A percentile compares a stretch with the other conserved stretches of the same genome.
phyloP scores from a whole-genome alignment of 1,140 invertebrate genomes.

The Colletes gigas region DNA sequence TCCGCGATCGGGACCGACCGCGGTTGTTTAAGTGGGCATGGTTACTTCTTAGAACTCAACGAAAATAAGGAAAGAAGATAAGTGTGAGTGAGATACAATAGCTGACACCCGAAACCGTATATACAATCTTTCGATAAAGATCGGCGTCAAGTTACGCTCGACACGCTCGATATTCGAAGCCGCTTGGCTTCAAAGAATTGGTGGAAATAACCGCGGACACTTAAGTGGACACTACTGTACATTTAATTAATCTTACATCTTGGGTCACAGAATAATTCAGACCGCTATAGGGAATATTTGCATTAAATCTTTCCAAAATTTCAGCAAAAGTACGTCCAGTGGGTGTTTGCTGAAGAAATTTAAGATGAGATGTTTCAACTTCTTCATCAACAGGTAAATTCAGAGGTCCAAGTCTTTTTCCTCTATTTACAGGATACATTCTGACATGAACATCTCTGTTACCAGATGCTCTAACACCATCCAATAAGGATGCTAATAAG shows the following conservation, averaged over 20 bases:
- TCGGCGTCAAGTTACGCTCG: too few relatives aligned
- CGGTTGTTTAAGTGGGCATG: too few relatives aligned
- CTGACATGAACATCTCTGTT: slow-evolving; percentile 98
- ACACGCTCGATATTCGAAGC: too few relatives aligned
- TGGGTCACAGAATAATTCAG: slow-evolving; percentile 97
- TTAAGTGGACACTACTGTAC: background rate
- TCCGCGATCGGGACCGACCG: too few relatives aligned
- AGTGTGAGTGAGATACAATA: too few relatives aligned
- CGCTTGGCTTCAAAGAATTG: too few relatives aligned
- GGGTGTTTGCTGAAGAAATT: slow-evolving; percentile 90
- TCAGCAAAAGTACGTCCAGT: slow-evolving; percentile 84
- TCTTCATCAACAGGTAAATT: slow-evolving; percentile 96
- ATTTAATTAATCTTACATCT: slow-evolving; percentile 87
- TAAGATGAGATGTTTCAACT: slow-evolving; percentile 93
- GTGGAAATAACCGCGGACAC: too few relatives aligned
- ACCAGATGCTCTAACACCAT: slow-evolving; percentile 97
- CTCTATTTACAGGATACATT: slow-evolving; percentile 90
- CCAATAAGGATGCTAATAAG: slow-evolving; percentile 95
- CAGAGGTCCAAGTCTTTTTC: slow-evolving; percentile 93
- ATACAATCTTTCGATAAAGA: too few relatives aligned
- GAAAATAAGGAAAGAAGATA: too few relatives aligned
- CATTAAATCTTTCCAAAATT: slow-evolving; percentile 96
- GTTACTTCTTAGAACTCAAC: too few relatives aligned
- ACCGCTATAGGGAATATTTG: slow-evolving; percentile 98
- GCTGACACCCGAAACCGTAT: too few relatives aligned